Evolutionary conservation across 2,797 vertebrate species (phyloP), one percentile per base, ranked within the genome.

Genomic region (Poecile montanus): DNA sequence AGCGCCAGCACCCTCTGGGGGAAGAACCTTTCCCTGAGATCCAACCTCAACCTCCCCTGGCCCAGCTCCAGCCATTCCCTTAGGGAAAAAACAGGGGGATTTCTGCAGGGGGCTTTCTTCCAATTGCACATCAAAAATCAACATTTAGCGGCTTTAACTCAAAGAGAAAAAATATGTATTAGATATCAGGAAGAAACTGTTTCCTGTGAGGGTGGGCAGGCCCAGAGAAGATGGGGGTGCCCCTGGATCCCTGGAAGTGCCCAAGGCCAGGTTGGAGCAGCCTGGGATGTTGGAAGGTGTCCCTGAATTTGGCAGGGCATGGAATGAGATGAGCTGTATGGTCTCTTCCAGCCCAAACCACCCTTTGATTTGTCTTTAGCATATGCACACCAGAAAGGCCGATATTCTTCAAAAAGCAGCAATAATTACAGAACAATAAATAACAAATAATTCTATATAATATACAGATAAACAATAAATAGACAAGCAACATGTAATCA

Each of bases 141-240:
- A 48, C 17, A 13, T 16, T 45, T 27, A 60, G 22, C 7, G 10
- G 60, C 38, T 75, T 38, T n/a, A 67, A 38, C 10, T 18, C 22
- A 38, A 18, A 75, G 8, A 23, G 2, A n/a, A 3, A 6, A n/a
- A 51, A 30, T 36, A 38, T 17, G 2, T 6, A 16, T 32, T 32
- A 53, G 29, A 45, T 23, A 45, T 23, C 20, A 47, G 47, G 19
- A 38, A 26, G 10, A 5, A 61, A 68, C 17, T 13, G 1, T 22
- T 26, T 38, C 38, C 32, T 45, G 9, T 0, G 40, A 68, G 14
- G 11, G 47, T 13, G 56, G 16, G 3, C 0, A 75, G 45, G 45
- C 17, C 36, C 61, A 58, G 71, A 38, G 71, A 1, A 67, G 45
- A 72, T 85, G 53, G 12, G 70, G 53, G 53, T 76, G 47, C 27